phyloP scores from a whole-genome alignment of 53 echinoderm and acorn worm species.

The Crossaster papposus region DNA sequence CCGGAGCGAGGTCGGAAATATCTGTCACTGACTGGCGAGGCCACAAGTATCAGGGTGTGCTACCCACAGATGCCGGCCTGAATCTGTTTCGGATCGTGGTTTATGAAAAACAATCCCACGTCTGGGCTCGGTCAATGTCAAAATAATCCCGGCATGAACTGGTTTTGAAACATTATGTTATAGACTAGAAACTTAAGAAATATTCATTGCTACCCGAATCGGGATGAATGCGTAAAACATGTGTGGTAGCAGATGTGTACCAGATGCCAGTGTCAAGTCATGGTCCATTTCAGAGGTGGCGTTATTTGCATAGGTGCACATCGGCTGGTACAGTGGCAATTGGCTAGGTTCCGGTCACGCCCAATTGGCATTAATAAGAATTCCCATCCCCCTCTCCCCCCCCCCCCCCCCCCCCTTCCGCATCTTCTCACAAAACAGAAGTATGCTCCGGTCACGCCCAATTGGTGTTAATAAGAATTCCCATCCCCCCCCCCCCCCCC shows the following conservation, averaged over 20 bases:
- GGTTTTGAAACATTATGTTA: not conserved
- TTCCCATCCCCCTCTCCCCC: not conserved
- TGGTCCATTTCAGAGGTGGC: conserved; percentile 20
- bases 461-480: conserved; percentile 48
- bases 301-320: conserved; percentile 45
- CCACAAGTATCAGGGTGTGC: no score
- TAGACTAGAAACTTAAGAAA: not conserved
- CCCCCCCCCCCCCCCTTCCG: no score
- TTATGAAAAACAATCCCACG: no score
- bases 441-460: conserved; percentile 24
- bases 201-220: not conserved
- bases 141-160: no score
- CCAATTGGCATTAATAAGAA: conserved; percentile 49
- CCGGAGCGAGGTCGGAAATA: no score
- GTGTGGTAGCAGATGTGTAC: conserved; percentile 34
- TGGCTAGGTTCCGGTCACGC: conserved; percentile 22
- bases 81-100: no score
- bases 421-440: no score
- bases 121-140: no score
- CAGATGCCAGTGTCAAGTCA: conserved; percentile 33
- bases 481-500: not conserved
- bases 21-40: no score
- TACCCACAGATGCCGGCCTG: no score
- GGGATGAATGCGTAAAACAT: not conserved
- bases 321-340: conserved; percentile 14